A percentile compares a stretch with the other conserved stretches of the same genome.
phyloP scores from a whole-genome alignment of 2,113 vertebrate genomes.

The Hucho hucho region DNA sequence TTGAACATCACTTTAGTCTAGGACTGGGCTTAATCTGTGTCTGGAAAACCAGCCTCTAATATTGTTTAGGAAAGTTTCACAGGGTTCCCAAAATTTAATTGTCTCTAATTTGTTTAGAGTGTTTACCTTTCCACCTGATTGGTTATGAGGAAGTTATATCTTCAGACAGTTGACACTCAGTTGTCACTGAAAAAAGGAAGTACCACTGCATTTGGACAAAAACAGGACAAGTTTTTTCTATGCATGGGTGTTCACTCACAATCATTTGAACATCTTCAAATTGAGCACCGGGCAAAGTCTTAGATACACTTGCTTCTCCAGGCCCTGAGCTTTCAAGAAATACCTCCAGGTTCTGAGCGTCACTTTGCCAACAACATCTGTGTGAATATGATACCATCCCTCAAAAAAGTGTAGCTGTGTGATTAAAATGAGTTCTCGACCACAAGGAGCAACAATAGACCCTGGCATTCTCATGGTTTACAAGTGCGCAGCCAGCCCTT shows the following conservation, averaged over 20 bases:
- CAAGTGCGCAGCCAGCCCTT: conserved; percentile 28
- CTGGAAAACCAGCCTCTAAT: too few relatives aligned
- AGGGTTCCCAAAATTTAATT: too few relatives aligned
- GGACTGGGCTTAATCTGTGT: too few relatives aligned
- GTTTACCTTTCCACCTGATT: too few relatives aligned
- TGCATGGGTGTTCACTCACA: not conserved
- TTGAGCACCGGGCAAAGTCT: too few relatives aligned
- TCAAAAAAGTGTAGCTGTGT: conserved; percentile 39
- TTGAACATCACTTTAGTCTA: too few relatives aligned
- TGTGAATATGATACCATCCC: conserved; percentile 46
- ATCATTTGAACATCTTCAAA: too few relatives aligned
- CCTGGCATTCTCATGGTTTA: conserved; percentile 63
- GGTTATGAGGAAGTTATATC: too few relatives aligned
- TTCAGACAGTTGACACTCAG: too few relatives aligned
- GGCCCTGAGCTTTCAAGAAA: not conserved
- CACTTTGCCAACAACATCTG: conserved; percentile 27
- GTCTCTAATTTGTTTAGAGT: too few relatives aligned
- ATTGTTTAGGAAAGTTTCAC: too few relatives aligned
- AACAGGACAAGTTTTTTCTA: not conserved
- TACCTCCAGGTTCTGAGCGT: not conserved
- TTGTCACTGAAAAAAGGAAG: not conserved
- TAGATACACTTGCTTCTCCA: conserved; percentile 13
- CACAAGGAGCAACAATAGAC: conserved; percentile 60
- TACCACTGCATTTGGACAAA: not conserved
- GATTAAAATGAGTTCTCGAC: conserved; percentile 67